A percentile compares a stretch with the other conserved stretches of the same genome.
Evolutionary conservation across 2,113 vertebrate genomes (phyloP).

Genomic region (Labrus mixtus): DNA sequence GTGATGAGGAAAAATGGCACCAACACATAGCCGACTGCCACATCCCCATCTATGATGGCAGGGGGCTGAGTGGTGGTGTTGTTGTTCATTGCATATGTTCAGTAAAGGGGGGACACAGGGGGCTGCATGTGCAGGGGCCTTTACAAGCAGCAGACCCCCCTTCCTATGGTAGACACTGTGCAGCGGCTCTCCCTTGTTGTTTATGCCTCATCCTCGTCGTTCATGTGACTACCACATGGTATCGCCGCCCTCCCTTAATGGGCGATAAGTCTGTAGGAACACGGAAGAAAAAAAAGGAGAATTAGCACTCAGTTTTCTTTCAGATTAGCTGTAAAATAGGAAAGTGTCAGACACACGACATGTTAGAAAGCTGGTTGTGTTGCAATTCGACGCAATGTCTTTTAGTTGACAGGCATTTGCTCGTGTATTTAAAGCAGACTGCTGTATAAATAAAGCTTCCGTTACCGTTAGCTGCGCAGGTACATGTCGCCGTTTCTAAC

Average conservation of each 20-base stretch:
- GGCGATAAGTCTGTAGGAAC: constrained; percentile 58
- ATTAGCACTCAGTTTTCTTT: background rate
- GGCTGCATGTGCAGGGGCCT: constrained; percentile 47
- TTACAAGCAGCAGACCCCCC: constrained; percentile 40
- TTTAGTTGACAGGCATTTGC: background rate
- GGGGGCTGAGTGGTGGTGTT: constrained; percentile 87
- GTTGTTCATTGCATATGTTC: constrained; percentile 88
- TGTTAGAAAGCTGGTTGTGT: background rate
- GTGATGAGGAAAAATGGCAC: constrained; percentile 93
- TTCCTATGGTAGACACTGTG: constrained; percentile 15
- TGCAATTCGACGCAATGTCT: background rate
- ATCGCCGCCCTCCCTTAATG: constrained; percentile 63
- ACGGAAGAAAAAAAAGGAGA: constrained; percentile 5
- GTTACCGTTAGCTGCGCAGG: constrained; percentile 32
- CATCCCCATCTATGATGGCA: constrained; percentile 79
- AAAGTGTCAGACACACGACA: background rate
- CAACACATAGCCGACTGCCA: constrained; percentile 88
- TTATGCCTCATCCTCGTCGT: constrained; percentile 77
- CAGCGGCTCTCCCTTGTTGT: constrained; percentile 61
- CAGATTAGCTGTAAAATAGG: background rate
- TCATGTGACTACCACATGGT: constrained; percentile 87
- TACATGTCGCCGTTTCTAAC: background rate
- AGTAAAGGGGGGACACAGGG: constrained; percentile 15
- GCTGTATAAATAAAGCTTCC: constrained; percentile 2
- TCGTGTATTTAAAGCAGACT: background rate